phyloP scores from a whole-genome alignment of 2,888 invertebrate species.

The Nebria brevicollis region DNA sequence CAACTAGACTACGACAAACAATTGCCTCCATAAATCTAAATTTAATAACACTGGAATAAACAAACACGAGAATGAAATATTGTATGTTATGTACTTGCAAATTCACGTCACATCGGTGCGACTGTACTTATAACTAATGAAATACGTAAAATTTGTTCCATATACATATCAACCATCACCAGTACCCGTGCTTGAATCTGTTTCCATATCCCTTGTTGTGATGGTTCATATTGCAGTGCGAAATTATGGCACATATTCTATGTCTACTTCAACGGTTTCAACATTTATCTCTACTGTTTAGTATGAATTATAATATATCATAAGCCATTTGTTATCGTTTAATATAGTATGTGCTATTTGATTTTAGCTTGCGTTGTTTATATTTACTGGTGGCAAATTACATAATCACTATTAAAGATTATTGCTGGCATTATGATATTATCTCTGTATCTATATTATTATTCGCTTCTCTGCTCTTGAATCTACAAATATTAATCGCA shows the following conservation, averaged over 20 bases:
- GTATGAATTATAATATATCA: neutral
- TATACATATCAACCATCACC: conserved; percentile 7
- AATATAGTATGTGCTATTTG: neutral
- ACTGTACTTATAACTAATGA: conserved; percentile 47
- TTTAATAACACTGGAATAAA: conserved; percentile 58
- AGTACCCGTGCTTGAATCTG: neutral
- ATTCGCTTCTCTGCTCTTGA: neutral
- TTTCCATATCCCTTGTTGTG: neutral
- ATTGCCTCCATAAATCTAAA: conserved; percentile 59
- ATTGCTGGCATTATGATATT: neutral
- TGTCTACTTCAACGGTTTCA: neutral
- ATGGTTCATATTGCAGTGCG: neutral
- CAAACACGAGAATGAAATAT: conserved; percentile 52
- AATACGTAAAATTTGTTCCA: conserved; percentile 40
- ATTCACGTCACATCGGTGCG: conserved; percentile 17
- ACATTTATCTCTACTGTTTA: neutral
- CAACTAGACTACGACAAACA: conserved; percentile 60
- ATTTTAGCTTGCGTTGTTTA: neutral
- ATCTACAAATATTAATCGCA: neutral
- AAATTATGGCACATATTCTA: neutral
- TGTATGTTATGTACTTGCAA: conserved; percentile 36
- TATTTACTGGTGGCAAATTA: neutral
- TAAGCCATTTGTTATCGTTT: neutral
- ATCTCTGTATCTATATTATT: neutral
- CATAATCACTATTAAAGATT: neutral